A percentile compares a stretch with the other conserved stretches of the same genome.
Conservation (phyloP, 2,797 vertebrate species). For the Brachyrhaphis roseni region DNA sequence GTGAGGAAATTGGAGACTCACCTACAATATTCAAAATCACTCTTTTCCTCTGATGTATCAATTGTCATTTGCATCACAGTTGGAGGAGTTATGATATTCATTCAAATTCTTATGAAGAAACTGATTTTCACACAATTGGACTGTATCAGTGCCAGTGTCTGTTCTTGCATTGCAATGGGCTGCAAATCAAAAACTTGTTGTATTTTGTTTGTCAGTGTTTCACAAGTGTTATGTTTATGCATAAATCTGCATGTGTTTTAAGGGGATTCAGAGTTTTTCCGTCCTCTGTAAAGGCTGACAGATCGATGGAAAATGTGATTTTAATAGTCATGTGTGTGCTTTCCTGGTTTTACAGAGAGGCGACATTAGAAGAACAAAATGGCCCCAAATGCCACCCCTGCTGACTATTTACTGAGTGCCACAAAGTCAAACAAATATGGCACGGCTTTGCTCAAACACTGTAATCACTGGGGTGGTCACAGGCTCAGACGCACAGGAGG, state of each 20-base stretch:
- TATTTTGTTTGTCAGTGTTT: conserved; percentile 18
- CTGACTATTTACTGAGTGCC: conserved; percentile 70
- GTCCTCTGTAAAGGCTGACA: conserved; percentile 30
- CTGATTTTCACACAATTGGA: conserved; percentile 23
- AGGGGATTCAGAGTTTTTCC: not conserved
- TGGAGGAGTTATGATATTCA: conserved; percentile 29
- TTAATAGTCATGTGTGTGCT: conserved; percentile 49
- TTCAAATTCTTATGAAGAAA: conserved; percentile 22
- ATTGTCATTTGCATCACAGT: conserved; percentile 70
- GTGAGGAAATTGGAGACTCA: conserved; percentile 60
- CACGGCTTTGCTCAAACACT: conserved; percentile 73
- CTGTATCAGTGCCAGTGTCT: conserved; percentile 20
- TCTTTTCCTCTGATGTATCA: conserved; percentile 54
- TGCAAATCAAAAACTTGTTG: not conserved
- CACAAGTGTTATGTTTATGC: conserved; percentile 22
- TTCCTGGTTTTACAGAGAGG: conserved; percentile 34
- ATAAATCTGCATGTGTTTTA: conserved; percentile 22
- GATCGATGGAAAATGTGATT: conserved; percentile 41
- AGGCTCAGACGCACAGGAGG: conserved; percentile 23
- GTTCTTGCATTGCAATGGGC: conserved; percentile 13
- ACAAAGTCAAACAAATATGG: conserved; percentile 74
- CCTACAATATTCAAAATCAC: conserved; percentile 60
- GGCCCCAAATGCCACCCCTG: conserved; percentile 42
- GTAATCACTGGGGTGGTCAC: conserved; percentile 57
- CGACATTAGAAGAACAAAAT: conserved; percentile 36